Conservation (phyloP, 2,888 invertebrate species). For the Aspidiotus destructor region DNA sequence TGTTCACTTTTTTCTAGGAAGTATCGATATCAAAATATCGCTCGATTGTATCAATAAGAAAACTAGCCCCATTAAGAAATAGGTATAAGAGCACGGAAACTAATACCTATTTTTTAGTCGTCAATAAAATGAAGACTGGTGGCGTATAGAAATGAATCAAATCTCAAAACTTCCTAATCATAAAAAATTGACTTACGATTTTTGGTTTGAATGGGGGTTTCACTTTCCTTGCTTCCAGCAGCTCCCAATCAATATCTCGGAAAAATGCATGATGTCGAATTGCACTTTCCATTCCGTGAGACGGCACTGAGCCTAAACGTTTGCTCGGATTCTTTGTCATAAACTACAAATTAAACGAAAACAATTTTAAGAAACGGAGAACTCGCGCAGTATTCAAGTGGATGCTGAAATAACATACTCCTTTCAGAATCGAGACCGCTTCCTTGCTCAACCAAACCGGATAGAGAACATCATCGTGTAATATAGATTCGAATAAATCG, state of each 20-base stretch:
- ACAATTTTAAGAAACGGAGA: not conserved
- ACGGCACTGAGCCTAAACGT: slow-evolving; percentile 77
- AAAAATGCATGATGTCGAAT: slow-evolving; percentile 87
- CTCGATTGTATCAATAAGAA: too few species aligned
- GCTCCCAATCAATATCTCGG: slow-evolving; percentile 92
- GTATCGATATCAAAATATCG: too few species aligned
- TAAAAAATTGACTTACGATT: slow-evolving; percentile 59
- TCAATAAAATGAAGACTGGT: too few species aligned
- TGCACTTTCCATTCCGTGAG: slow-evolving; percentile 66
- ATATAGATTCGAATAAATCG: slow-evolving; percentile 95
- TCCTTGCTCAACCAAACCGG: slow-evolving; percentile 92
- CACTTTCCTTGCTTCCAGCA: slow-evolving; percentile 77
- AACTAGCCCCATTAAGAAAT: too few species aligned
- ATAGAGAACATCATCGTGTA: slow-evolving; percentile 96
- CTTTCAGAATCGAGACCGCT: slow-evolving; percentile 78
- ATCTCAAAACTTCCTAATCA: too few species aligned
- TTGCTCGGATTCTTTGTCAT: slow-evolving; percentile 96
- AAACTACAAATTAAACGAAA: slow-evolving; percentile 50
- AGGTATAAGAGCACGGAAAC: too few species aligned
- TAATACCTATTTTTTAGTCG: too few species aligned
- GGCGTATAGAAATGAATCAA: too few species aligned
- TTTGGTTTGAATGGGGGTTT: slow-evolving; percentile 97
- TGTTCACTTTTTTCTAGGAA: too few species aligned
- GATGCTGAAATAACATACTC: slow-evolving; percentile 39
- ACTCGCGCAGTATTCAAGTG: not conserved